phyloP scores from a whole-genome alignment of 2,113 vertebrate species.

The Platichthys stellatus region DNA sequence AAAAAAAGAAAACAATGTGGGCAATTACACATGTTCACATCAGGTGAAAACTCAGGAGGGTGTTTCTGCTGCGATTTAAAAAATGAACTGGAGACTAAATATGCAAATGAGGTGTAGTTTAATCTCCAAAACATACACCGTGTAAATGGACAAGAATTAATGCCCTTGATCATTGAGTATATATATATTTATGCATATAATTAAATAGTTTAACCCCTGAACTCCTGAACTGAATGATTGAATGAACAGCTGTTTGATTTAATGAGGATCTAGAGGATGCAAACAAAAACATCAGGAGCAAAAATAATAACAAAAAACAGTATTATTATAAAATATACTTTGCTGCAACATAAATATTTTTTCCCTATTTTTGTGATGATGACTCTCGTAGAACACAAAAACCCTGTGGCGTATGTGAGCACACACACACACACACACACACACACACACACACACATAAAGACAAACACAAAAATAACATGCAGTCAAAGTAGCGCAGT shows the following conservation, averaged over 20 bases:
- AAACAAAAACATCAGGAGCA: neutral
- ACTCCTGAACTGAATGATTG: constrained; percentile 17
- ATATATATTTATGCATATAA: neutral
- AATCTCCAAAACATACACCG: neutral
- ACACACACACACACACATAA: constrained; percentile 8
- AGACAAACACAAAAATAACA: constrained; percentile 23
- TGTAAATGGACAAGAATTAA: neutral
- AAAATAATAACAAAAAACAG: neutral
- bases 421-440: neutral
- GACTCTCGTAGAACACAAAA: constrained; percentile 57
- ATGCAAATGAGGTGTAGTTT: constrained; percentile 31
- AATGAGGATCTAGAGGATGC: constrained; percentile 14
- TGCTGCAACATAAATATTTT: constrained; percentile 20
- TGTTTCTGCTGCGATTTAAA: constrained; percentile 32
- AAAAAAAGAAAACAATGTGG: constrained; percentile 20
- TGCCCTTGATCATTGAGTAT: neutral
- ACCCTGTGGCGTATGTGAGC: constrained; percentile 48
- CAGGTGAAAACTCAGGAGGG: constrained; percentile 22
- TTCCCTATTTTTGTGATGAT: constrained; percentile 41
- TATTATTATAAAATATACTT: constrained; percentile 1
- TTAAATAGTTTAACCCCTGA: neutral
- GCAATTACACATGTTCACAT: constrained; percentile 37
- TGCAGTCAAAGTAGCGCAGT: constrained; percentile 63
- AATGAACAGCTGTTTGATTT: constrained; percentile 16
- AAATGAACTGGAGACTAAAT: constrained; percentile 18